Base-by-base conservation (phyloP, 30 jellyfish, hydroid and myxozoan species). In the Aurelia aurita region DNA sequence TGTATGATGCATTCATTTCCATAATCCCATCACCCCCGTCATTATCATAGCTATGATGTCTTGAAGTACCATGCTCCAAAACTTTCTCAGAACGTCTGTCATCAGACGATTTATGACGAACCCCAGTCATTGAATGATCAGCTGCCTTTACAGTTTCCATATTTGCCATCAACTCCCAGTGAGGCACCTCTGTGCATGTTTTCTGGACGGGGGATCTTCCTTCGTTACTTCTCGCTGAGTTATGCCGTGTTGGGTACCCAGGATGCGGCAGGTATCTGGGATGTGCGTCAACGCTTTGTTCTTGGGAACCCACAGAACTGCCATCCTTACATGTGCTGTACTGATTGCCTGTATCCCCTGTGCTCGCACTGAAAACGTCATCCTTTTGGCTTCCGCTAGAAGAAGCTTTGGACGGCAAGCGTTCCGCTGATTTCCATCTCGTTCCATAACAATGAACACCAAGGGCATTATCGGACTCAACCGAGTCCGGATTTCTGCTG, bases 181-280 rank as follows among this genome's bases (percentile, higher is more conserved):
- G 74, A 53, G 87, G 87, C 28, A 58, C 15, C 61, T 86, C 96
- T 19, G 87, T 73, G 69, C 84, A 65, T 4, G 89, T 62, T 46
- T 93, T 93, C 25, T 96, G 97, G 27, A 93, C 96, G n/a, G 99
- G 99, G 25, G 99, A 95, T 58, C 97, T 78, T 29, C 89, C 97
- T 31, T 95, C 99, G 55, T 74, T 82, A 67, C 99, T 95, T 23
- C 99, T 91, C 29, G 97, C 92, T 28, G 99, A 95, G 84, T 96
- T 95, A 55, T 90, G 90, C 61, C 99, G 77, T 21, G 99, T 95
- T 43, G 99, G 97, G 60, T 77, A 95, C 25, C 99, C 99, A 1
- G 99, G 97, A 34, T 90, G 96, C 20, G 97, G 84, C 5, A 84
- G 64, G 28, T 79, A 87, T 66, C 75, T 65, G 5, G 77, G 79